Base-by-base conservation (phyloP, 37 sponge, comb jelly and placozoan genomes). In the Ianthella basta region DNA sequence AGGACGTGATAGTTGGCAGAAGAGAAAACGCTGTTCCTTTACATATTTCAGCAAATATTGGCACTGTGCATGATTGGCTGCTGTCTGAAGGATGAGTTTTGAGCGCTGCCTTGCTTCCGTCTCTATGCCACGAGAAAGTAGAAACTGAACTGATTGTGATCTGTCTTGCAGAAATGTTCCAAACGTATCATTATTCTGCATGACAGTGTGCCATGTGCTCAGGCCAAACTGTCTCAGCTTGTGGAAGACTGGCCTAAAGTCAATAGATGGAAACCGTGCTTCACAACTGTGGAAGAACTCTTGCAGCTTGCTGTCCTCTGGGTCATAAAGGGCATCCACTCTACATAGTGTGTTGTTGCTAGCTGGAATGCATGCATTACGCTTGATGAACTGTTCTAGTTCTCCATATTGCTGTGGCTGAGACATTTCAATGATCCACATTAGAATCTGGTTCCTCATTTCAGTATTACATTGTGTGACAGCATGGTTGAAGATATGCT, bases 171-270 rank as follows among this genome's bases (percentile, higher is more conserved):
- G 38, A 19, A 84, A 84, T 0, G 57, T 24, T 38, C 1, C n/a
- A 5, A 89, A 80, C 33, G 77, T n/a, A 0, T 73, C 59, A 40
- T 4, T 29, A 34, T 64, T 44, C 21, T 20, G 4, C 8, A 38
- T 50, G 8, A 88, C 34, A 25, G 38, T 39, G 44, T 68, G 39
- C 91, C 91, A 91, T 29, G 85, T 82, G 15, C 69, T 79, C 60
- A 91, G 19, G 16, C 88, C 91, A 37, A 70, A 44, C 56, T 55
- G 32, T 32, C 61, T 44, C 8, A 91, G 68, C 25, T 67, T 73
- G n/a, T 59, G n/a, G 29, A 77, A 5, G 19, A 54, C 53, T 21
- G 36, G 32, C 13, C 25, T 0, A 29, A 87, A 91, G 19, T 82
- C 56, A n/a, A 6, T 15, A 33, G 53, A 65, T 72, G 91, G 88